phyloP scores from a whole-genome alignment of 2,797 vertebrate species.

The Pagetopsis macropterus region DNA sequence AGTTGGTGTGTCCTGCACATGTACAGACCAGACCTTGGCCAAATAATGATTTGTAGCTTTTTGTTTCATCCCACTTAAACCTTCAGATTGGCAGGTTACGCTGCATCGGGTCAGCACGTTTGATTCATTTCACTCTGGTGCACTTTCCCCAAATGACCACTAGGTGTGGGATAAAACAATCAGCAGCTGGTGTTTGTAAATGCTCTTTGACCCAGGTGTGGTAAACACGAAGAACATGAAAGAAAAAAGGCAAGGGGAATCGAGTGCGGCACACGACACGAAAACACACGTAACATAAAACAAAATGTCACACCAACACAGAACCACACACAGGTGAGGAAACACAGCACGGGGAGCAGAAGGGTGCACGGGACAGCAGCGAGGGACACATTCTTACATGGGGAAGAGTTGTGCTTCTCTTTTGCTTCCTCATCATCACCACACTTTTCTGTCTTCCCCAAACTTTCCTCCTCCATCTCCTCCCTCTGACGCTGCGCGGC shows the following conservation, averaged over 20 bases:
- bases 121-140: constrained; percentile 23
- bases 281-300: constrained; percentile 55
- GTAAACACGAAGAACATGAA: constrained; percentile 47
- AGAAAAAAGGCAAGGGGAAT: constrained; percentile 28
- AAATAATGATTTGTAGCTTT: constrained; percentile 39
- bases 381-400: constrained; percentile 83
- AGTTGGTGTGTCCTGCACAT: constrained; percentile 55
- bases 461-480: constrained; percentile 77
- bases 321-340: constrained; percentile 53
- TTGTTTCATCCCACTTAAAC: constrained; percentile 44
- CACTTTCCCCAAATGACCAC: constrained; percentile 28
- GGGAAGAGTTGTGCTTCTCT: constrained; percentile 74
- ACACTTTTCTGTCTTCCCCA: constrained; percentile 77
- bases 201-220: constrained; percentile 71
- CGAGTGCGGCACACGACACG: constrained; percentile 53
- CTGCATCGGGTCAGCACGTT: constrained; percentile 8
- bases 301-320: constrained; percentile 52
- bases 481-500: constrained; percentile 75
- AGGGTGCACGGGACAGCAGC: constrained; percentile 64
- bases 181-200: constrained; percentile 12
- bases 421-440: constrained; percentile 64
- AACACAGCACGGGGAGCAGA: constrained; percentile 59
- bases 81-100: constrained; percentile 6
- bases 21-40: constrained; percentile 69
- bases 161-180: constrained; percentile 52